These are phyloP conservation scores for Nothoprocta perdicaria DNA, from an alignment of 2,113 vertebrate genomes.

Conservation along the genomic window DNA sequence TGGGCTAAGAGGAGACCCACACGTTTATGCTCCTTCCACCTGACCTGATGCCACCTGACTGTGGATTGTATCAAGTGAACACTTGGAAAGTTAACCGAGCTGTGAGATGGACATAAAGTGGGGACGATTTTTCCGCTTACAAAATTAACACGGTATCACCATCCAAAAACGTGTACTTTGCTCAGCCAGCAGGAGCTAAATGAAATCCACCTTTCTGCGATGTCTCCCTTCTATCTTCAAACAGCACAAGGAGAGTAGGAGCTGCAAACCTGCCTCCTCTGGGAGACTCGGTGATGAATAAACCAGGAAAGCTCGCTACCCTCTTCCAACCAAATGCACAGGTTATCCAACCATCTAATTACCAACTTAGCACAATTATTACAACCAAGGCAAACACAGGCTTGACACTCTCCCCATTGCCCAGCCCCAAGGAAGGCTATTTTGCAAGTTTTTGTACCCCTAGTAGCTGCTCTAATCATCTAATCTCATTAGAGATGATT, in stretches of 20 bases:
- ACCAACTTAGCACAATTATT: neutral
- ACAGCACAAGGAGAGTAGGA: neutral
- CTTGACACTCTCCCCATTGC: neutral
- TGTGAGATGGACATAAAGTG: neutral
- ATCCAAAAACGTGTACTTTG: neutral
- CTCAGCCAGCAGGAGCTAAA: neutral
- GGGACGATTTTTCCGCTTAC: neutral
- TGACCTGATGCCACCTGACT: neutral
- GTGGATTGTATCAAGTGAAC: neutral
- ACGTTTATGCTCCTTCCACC: neutral
- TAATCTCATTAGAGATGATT: too few species aligned
- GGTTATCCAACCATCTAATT: slow-evolving; percentile 28
- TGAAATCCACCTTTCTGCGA: neutral
- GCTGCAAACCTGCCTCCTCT: neutral
- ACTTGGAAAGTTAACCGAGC: neutral
- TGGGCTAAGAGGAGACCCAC: neutral
- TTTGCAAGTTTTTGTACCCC: neutral
- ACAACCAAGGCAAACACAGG: neutral
- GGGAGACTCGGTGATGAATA: neutral
- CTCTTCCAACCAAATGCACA: neutral
- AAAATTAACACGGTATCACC: neutral
- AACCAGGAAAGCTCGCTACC: neutral
- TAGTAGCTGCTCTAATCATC: neutral
- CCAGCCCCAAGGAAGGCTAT: neutral
- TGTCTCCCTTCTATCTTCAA: neutral